Conservation (phyloP, 1,140 invertebrate genomes). For the Philotrypesis tridentata region DNA sequence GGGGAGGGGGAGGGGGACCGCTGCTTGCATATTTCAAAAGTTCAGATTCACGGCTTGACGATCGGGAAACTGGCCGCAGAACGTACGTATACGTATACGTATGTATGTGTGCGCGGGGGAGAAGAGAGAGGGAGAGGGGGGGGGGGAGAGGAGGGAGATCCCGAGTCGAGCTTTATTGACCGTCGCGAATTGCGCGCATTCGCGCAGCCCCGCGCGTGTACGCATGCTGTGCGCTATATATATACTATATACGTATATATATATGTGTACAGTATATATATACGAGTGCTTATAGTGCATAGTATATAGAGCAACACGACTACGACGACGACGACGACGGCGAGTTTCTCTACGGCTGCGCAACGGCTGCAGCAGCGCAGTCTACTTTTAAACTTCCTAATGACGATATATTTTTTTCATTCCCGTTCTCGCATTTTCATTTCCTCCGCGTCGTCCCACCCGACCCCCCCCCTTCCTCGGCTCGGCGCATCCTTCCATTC, state of each 20-base stretch:
- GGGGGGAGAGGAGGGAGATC: not conserved
- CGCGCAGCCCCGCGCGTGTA: not conserved
- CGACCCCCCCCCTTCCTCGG: no score
- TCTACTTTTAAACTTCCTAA: not conserved
- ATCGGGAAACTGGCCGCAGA: not conserved
- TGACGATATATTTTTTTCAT: conserved; percentile 11
- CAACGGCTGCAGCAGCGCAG: no score
- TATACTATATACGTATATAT: not conserved
- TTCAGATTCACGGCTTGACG: not conserved
- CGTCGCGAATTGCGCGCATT: conserved; percentile 3
- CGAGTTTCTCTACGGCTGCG: not conserved
- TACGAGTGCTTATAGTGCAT: not conserved
- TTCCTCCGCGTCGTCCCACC: not conserved
- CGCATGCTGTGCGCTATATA: no score
- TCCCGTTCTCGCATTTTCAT: not conserved
- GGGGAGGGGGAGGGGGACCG: no score
- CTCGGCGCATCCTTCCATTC: not conserved
- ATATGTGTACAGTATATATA: not conserved
- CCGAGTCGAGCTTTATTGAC: not conserved
- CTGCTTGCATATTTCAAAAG: not conserved
- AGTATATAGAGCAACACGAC: not conserved
- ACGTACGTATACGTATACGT: not conserved
- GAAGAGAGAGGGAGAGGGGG: no score
- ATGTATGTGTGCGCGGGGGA: no score
- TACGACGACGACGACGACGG: no score